Conservation (phyloP, 2,888 invertebrate genomes). For the Xestia sexstrigata region DNA sequence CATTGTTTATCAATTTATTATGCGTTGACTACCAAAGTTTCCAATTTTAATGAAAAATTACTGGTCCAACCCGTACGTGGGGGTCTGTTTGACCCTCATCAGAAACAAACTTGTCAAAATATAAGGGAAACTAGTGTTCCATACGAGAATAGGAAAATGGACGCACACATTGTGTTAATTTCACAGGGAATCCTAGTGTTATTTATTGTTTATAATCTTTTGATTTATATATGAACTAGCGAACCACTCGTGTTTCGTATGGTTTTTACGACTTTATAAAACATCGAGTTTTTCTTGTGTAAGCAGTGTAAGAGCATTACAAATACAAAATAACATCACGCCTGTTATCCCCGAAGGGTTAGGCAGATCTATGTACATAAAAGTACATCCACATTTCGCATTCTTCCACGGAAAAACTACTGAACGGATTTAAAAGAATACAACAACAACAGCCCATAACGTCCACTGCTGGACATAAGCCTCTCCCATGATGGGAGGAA, state of each 20-base stretch:
- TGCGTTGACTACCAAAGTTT: constrained; percentile 16
- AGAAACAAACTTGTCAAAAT: constrained; percentile 60
- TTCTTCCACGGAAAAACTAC: too few species aligned
- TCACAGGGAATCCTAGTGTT: constrained; percentile 1
- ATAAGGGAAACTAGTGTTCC: constrained; percentile 40
- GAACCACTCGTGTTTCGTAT: neutral
- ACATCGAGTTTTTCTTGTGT: neutral
- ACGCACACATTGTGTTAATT: constrained; percentile 33
- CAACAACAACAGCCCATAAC: too few species aligned
- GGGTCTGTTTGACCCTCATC: constrained; percentile 58
- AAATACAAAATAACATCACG: too few species aligned
- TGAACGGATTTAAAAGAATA: too few species aligned
- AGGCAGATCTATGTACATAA: too few species aligned
- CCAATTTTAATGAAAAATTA: constrained; percentile 58
- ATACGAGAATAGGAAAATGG: constrained; percentile 25
- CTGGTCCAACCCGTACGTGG: constrained; percentile 26
- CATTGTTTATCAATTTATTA: constrained; percentile 6
- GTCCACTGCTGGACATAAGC: too few species aligned
- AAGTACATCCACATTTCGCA: too few species aligned
- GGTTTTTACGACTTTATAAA: neutral
- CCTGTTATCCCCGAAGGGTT: too few species aligned
- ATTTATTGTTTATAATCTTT: constrained; percentile 12
- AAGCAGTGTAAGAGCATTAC: too few species aligned
- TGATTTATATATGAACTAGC: neutral
- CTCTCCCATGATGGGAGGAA: too few species aligned